phyloP scores from a whole-genome alignment of 2,113 vertebrate species.

The Paraplagusia blochii region DNA sequence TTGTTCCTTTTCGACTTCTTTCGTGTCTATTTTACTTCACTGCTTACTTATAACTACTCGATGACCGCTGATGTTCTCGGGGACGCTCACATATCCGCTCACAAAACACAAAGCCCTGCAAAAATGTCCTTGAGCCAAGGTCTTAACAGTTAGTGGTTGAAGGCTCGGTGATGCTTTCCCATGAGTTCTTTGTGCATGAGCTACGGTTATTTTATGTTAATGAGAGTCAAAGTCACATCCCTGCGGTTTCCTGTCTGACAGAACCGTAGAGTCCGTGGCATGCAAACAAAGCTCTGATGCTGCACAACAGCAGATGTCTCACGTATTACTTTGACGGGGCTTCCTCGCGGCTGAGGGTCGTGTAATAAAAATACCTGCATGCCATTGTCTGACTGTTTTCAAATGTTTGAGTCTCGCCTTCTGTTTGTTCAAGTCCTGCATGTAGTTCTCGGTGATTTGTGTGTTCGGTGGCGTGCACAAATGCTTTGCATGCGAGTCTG shows the following conservation, averaged over 20 bases:
- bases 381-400: background rate
- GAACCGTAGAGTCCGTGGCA: constrained; percentile 7
- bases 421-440: constrained; percentile 10
- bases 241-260: constrained; percentile 41
- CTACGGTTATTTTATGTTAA: constrained; percentile 34
- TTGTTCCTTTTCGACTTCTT: constrained; percentile 18
- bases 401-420: background rate
- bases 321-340: constrained; percentile 23
- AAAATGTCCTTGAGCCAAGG: constrained; percentile 26
- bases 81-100: constrained; percentile 19
- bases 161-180: constrained; percentile 37
- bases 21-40: constrained; percentile 16
- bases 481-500: constrained; percentile 22
- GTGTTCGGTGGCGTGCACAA: constrained; percentile 7
- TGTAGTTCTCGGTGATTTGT: constrained; percentile 30
- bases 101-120: constrained; percentile 33
- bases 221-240: constrained; percentile 34
- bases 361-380: constrained; percentile 6
- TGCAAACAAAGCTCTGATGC: constrained; percentile 33
- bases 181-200: constrained; percentile 39
- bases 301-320: constrained; percentile 19
- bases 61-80: constrained; percentile 47
- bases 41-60: constrained; percentile 29
- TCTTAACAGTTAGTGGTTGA: constrained; percentile 10
- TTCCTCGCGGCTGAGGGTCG: constrained; percentile 20